A percentile compares a stretch with the other conserved stretches of the same genome.
These are phyloP conservation scores for Hedychridium roseum DNA, from an alignment of 2,888 invertebrate genomes.

Conservation along the genomic window DNA sequence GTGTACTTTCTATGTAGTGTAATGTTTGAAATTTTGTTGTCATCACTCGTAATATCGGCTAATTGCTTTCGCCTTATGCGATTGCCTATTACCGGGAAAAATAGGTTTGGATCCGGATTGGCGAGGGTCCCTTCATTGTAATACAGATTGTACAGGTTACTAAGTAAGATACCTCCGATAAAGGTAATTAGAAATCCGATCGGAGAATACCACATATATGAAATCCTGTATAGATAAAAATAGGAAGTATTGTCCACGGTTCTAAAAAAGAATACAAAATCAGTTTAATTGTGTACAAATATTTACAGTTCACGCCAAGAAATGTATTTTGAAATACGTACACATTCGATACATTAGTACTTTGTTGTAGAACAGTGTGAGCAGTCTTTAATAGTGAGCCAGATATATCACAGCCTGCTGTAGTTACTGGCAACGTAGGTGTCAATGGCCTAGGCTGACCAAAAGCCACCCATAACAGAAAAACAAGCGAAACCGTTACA, in stretches of 20 bases:
- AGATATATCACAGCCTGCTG: conserved; percentile 68
- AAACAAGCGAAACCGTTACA: conserved; percentile 70
- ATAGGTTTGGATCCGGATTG: conserved; percentile 46
- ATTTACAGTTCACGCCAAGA: background rate
- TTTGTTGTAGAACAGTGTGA: conserved; percentile 6
- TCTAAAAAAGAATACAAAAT: conserved; percentile 23
- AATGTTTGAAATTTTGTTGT: background rate
- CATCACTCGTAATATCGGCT: background rate
- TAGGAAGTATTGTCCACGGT: conserved; percentile 28
- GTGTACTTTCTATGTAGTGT: conserved; percentile 30
- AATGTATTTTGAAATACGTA: background rate
- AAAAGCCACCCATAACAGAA: conserved; percentile 86
- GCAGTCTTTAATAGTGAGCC: too few species aligned
- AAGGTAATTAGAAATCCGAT: conserved; percentile 79
- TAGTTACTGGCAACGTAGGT: conserved; percentile 68
- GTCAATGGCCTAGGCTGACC: conserved; percentile 77
- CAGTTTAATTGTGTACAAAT: background rate
- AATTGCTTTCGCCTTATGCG: conserved; percentile 37
- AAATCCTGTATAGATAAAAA: conserved; percentile 54
- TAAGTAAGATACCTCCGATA: conserved; percentile 73
- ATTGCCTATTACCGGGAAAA: conserved; percentile 47
- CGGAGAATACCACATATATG: conserved; percentile 87
- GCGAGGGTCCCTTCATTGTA: too few species aligned
- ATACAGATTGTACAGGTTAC: too few species aligned
- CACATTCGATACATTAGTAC: background rate